These are phyloP conservation scores for Monopterus albus DNA, from an alignment of 2,113 vertebrate genomes.

Conservation along the genomic window DNA sequence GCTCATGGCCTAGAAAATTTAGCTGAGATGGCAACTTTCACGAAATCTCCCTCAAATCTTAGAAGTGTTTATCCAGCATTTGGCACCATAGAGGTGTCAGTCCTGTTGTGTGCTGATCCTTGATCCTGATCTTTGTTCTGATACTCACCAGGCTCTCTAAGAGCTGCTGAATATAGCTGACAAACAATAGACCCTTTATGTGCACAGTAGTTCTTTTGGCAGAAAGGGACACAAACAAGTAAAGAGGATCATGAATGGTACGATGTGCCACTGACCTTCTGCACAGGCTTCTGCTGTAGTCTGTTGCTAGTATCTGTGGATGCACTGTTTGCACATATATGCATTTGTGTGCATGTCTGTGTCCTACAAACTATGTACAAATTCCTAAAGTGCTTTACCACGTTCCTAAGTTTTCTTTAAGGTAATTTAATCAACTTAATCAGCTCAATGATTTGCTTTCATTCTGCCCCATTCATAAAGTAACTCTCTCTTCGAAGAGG, in stretches of 20 bases:
- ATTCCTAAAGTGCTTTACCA: conserved; percentile 41
- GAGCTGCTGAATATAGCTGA: conserved; percentile 23
- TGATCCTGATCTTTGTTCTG: conserved; percentile 46
- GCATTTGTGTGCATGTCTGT: neutral
- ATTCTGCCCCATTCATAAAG: conserved; percentile 12
- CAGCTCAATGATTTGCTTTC: conserved; percentile 3
- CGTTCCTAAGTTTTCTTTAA: conserved; percentile 22
- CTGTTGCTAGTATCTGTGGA: too few species aligned
- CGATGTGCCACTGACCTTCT: neutral
- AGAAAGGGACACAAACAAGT: conserved; percentile 31
- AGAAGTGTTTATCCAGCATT: conserved; percentile 64
- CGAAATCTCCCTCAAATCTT: conserved; percentile 58
- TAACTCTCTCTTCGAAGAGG: too few species aligned
- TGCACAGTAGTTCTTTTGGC: conserved; percentile 5
- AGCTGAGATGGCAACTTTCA: conserved; percentile 51
- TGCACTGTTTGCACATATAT: conserved; percentile 15
- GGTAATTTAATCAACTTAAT: conserved; percentile 28
- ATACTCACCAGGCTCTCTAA: conserved; percentile 35
- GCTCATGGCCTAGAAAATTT: conserved; percentile 41
- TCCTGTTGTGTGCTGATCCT: conserved; percentile 53
- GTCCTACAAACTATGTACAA: conserved; percentile 14
- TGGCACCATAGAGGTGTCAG: conserved; percentile 57
- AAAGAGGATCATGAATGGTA: conserved; percentile 23
- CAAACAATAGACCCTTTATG: conserved; percentile 59
- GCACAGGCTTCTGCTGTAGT: neutral